Base-by-base conservation (phyloP, 2,113 vertebrate genomes). In the Syngnathus typhle region DNA sequence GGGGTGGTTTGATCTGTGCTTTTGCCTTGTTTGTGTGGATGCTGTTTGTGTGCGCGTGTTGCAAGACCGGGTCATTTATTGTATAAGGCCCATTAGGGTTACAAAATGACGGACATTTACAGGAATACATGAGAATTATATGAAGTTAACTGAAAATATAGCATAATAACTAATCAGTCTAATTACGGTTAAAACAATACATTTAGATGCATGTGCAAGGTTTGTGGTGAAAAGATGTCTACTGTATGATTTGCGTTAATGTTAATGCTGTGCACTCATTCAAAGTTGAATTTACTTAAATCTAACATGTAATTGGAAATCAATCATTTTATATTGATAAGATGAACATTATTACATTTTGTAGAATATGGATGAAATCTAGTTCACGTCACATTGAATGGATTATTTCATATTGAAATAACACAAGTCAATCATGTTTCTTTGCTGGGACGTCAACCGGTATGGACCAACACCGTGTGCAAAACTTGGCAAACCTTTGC, bases 1-100 rank as follows among this genome's bases (percentile, higher is more conserved):
- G 27, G 71, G 61, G 73, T 49, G 67, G 41, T 74, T 76, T 77
- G 65, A 83, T 82, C 73, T 60, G 8, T 62, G 65, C 47, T 78
- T 78, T 76, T 66, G 12, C 16, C 11, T 23, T 64, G 72, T 68
- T 72, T 66, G 36, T 49, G 39, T 64, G 32, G 54, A 64, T 64
- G 59, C 19, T 39, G 43, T 81, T 70, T n/a, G 62, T 70, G 61
- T 80, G 16, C 21, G 65, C 64, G 59, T 80, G 18, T 69, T 58
- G 54, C 55, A 70, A 69, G 44, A 69, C 63, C 43, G 21, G 38
- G 70, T 70, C 43, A 46, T 65, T 72, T 37, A 73, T 43, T 65
- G 73, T 37, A 73, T 68, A 21, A 55, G 38, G 16, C 27, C 72
- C 70, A 60, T 75, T 68, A 75, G 44, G 36, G 15, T 27, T 27